Evolutionary conservation across 2,888 invertebrate species (phyloP), one percentile per base, ranked within the genome.

Genomic region (Epistrophe eligans): DNA sequence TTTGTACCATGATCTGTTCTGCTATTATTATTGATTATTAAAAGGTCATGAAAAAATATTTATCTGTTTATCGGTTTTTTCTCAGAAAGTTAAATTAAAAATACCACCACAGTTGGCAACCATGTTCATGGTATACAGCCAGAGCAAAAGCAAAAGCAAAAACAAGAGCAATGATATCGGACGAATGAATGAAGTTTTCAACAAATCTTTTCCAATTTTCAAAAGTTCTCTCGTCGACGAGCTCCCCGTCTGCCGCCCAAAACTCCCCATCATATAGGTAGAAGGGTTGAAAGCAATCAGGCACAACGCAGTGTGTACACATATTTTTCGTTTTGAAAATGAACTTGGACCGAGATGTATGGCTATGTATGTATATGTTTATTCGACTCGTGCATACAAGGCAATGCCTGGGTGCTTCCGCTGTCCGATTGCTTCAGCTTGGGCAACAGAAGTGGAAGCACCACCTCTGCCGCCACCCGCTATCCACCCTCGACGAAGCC

Each of bases 261-360:
- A 50, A 17, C 19, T 43, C 28, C 28, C 50, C 19, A 76, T 24
- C 24, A 24, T 24, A 24, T 17, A 72, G n/a, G n/a, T n/a, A n/a
- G 81, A 84, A 87, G 88, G 88, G 87, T 88, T 79, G 66, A 85
- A 88, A 88, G 85, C 88, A 88, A 88, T 88, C 88, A 88, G 88
- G 83, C 83, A 88, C 82, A 58, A 87, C 88, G 71, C 66, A 80
- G 52, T 74, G 83, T 76, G 71, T 79, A 80, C 83, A 52, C 58
- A 88, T 60, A 71, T 80, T 80, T 70, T 77, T 45, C 62, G 70
- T 70, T 77, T 45, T 57, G 70, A 40, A 58, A 55, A 40, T 35
- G 71, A 66, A 52, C 38, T 28, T 24, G n/a, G 11, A 15, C 43
- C 62, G 35, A 67, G 67, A 24, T 28, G 9, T 19, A 9, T 19